A percentile compares a stretch with the other conserved stretches of the same genome.
phyloP scores from a whole-genome alignment of 2,113 vertebrate genomes.

The Brachyhypopomus gauderio region DNA sequence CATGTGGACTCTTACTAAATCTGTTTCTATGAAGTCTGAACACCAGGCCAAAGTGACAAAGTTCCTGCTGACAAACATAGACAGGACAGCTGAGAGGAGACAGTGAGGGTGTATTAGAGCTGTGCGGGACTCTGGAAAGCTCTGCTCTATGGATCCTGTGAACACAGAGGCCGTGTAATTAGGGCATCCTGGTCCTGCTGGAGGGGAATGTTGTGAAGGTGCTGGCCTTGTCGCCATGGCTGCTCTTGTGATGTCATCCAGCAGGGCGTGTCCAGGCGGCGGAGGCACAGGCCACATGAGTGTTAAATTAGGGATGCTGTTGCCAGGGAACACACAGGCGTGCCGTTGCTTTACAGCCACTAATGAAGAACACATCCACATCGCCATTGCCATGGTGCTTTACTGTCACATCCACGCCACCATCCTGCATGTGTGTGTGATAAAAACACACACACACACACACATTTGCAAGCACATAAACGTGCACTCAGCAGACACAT shows the following conservation, averaged over 20 bases:
- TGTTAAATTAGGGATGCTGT: neutral
- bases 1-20: no score
- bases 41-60: no score
- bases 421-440: neutral
- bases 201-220: neutral
- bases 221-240: slow-evolving; percentile 45
- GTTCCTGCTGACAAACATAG: no score
- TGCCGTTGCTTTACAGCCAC: neutral
- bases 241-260: slow-evolving; percentile 52
- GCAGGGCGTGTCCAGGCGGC: neutral
- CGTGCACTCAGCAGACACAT: no score
- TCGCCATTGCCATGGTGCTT: neutral
- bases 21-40: no score
- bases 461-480: neutral
- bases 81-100: no score
- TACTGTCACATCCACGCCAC: neutral
- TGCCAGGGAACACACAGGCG: slow-evolving; percentile 11
- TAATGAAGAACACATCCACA: slow-evolving; percentile 20
- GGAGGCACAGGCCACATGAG: neutral
- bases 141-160: slow-evolving; percentile 62
- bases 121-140: slow-evolving; percentile 52
- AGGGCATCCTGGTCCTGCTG: slow-evolving; percentile 57
- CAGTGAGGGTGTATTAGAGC: slow-evolving; percentile 8
- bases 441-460: neutral
- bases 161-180: slow-evolving; percentile 62